phyloP scores from a whole-genome alignment of 2,797 vertebrate species.

The Columba guinea region DNA sequence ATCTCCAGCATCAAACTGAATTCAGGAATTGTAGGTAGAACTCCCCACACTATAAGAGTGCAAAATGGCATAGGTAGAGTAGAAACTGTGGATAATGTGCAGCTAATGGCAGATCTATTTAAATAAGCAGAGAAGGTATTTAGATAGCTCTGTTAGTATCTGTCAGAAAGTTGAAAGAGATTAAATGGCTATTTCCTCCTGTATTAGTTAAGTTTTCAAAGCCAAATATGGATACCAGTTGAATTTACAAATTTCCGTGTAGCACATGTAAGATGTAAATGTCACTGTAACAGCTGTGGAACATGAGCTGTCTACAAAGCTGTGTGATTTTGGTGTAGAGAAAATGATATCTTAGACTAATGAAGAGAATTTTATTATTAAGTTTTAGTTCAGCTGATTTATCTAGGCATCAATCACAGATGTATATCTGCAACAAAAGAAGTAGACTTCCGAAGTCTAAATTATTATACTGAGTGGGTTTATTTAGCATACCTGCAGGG shows the following conservation, averaged over 20 bases:
- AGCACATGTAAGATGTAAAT: constrained; percentile 6
- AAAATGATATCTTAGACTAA: neutral
- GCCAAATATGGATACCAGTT: neutral
- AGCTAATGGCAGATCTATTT: neutral
- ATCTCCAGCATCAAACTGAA: neutral
- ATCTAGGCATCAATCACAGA: neutral
- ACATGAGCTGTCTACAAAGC: constrained; percentile 1
- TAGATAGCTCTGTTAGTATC: neutral
- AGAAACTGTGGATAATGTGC: neutral
- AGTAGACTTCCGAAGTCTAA: neutral
- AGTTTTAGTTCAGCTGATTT: neutral
- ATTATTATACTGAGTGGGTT: neutral
- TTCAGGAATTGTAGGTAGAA: neutral
- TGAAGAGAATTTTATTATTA: neutral
- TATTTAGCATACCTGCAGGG: neutral
- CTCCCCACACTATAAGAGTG: neutral
- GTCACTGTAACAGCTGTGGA: constrained; percentile 7
- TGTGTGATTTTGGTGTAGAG: neutral
- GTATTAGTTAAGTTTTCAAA: constrained; percentile 2
- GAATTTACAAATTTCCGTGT: constrained; percentile 19
- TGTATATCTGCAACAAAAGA: neutral
- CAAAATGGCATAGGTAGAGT: neutral
- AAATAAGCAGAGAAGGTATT: neutral
- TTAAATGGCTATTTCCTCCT: neutral
- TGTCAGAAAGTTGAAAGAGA: neutral